Base-by-base conservation (phyloP, 2,888 invertebrate genomes). In the Drosophila emarginata region DNA sequence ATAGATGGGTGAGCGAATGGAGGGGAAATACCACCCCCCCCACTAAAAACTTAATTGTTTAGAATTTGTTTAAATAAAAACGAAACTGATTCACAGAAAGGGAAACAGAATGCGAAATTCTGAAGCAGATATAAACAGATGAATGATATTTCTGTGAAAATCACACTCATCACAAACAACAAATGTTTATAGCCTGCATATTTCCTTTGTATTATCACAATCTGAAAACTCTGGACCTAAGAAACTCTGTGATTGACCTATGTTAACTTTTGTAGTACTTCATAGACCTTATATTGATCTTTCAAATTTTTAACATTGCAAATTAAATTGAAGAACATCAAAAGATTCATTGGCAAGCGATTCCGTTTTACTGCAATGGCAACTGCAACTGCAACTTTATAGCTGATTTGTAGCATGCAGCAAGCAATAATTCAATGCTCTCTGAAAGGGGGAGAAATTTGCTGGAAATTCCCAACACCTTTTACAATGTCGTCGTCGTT, bases 391-490 rank as follows among this genome's bases (percentile, higher is more conserved):
- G 63, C 69, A 64, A 65, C 65, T 72, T 67, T 70, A 67, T 67
- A 59, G 77, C 79, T 81, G 85, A 81, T 81, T 81, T 81, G 78
- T 79, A 65, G 82, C 83, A 76, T 87, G 87, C 87, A 79, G 78
- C 78, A 72, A 71, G 87, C 83, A 87, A 83, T 84, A 85, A 80
- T 85, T 84, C 83, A 87, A 87, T 87, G 87, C 71, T 63, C 63
- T 74, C 72, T 80, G 77, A 72, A 67, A 28, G 39, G 21, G 21
- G 15, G 15, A 15, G 36, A 26, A 62, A 70, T 81, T 81, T 77
- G 74, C 80, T 78, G 85, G 69, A 79, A 78, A 87, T 82, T 66
- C 78, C 78, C 87, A 54, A 87, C 83, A 83, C 80, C 86, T 83
- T 87, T 73, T 67, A 71, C 74, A 64, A 62, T 60, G 71, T 72